A percentile compares a stretch with the other conserved stretches of the same genome.
Evolutionary conservation across 2,113 vertebrate genomes (phyloP).

Genomic region (Polypterus bichir): DNA sequence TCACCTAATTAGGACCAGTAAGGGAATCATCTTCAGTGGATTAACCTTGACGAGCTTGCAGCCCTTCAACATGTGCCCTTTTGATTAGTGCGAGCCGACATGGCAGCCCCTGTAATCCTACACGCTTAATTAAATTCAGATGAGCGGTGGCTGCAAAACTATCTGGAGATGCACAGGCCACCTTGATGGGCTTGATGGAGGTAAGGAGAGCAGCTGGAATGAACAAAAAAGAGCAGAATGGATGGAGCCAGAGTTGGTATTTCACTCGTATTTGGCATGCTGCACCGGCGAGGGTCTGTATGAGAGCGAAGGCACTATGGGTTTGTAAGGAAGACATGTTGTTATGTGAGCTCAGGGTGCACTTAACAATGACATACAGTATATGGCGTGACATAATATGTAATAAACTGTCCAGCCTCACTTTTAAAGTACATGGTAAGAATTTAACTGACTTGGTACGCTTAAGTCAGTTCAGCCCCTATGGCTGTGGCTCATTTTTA

Average conservation of each 20-base stretch:
- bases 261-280: constrained; percentile 4
- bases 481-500: too few species aligned
- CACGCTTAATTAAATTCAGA: constrained; percentile 78
- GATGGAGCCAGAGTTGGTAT: constrained; percentile 20
- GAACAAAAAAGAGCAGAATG: constrained; percentile 18
- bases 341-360: too few species aligned
- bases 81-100: constrained; percentile 64
- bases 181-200: neutral
- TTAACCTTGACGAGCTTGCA: constrained; percentile 72
- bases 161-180: too few species aligned
- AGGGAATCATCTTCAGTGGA: constrained; percentile 64
- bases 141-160: constrained; percentile 35
- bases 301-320: too few species aligned
- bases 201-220: constrained; percentile 27
- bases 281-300: too few species aligned
- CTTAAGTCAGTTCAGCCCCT: too few species aligned
- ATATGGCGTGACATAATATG: too few species aligned
- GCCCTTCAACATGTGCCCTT: constrained; percentile 71
- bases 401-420: too few species aligned
- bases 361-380: too few species aligned
- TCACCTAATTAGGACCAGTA: constrained; percentile 71
- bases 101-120: constrained; percentile 62
- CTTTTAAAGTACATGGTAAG: too few species aligned
- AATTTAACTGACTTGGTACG: too few species aligned
- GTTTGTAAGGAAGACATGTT: too few species aligned